Conservation (phyloP, 2,113 vertebrate genomes). For the Choloepus hoffmanni region DNA sequence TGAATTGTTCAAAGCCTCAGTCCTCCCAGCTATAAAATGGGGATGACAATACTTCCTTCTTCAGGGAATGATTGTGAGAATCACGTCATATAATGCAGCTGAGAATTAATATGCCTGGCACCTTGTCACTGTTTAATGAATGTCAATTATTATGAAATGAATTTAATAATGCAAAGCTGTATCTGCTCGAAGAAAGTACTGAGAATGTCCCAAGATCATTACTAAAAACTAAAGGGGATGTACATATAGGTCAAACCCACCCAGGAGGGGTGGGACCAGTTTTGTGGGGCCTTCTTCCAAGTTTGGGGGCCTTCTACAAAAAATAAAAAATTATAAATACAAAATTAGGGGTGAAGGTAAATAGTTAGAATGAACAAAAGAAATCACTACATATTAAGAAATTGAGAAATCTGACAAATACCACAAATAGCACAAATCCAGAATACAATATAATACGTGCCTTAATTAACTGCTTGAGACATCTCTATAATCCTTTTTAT, state of each 20-base stretch:
- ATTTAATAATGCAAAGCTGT: rapidly evolving
- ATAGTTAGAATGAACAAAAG: neutral
- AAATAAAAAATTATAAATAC: neutral
- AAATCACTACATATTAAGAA: neutral
- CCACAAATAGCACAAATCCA: neutral
- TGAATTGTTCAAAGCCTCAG: neutral
- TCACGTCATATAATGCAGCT: rapidly evolving
- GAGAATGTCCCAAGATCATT: neutral
- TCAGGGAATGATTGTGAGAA: neutral
- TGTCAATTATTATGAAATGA: rapidly evolving
- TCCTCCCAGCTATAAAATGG: neutral
- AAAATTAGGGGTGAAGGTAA: neutral
- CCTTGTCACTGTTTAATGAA: rapidly evolving
- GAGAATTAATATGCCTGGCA: neutral
- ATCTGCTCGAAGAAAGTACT: neutral
- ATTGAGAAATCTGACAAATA: too few relatives aligned
- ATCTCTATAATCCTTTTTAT: neutral
- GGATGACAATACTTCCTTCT: neutral
- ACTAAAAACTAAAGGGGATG: neutral
- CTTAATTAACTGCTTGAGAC: neutral
- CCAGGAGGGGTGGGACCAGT: rapidly evolving
- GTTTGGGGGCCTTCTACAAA: neutral
- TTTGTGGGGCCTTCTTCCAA: neutral
- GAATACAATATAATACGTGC: neutral
- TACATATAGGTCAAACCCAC: neutral